A percentile compares a stretch with the other conserved stretches of the same genome.
These are phyloP conservation scores for Diglossa brunneiventris DNA, from an alignment of 2,113 vertebrate genomes.

Conservation along the genomic window DNA sequence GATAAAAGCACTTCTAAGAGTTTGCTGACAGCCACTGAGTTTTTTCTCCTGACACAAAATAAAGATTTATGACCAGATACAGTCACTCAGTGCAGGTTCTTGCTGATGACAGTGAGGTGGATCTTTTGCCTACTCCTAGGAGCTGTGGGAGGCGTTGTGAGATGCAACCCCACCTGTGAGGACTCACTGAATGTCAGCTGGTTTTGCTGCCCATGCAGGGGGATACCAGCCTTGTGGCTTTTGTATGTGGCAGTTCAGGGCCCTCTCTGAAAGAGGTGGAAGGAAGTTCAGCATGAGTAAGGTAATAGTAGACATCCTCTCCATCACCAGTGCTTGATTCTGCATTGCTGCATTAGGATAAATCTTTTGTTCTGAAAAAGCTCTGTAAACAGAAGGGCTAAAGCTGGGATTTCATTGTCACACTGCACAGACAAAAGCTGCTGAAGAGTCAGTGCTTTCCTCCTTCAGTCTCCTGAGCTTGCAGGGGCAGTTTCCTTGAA, in stretches of 20 bases:
- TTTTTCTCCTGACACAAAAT: background rate
- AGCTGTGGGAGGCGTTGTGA: background rate
- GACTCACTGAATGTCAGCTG: background rate
- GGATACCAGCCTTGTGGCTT: background rate
- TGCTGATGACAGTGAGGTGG: background rate
- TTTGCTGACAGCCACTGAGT: conserved; percentile 6
- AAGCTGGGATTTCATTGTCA: background rate
- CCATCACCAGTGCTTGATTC: background rate
- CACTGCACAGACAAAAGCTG: background rate
- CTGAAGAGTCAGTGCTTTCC: background rate
- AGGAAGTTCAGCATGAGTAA: background rate
- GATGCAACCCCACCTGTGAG: background rate
- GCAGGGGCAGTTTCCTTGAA: background rate
- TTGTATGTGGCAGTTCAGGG: background rate
- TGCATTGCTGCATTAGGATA: background rate
- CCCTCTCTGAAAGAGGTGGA: background rate
- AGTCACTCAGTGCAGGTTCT: background rate
- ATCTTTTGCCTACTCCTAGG: background rate
- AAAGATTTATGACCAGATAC: background rate
- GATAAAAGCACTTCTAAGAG: background rate
- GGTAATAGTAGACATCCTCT: background rate
- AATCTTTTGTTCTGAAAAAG: background rate
- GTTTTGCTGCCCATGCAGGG: background rate
- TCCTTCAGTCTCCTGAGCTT: background rate
- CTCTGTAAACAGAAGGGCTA: background rate